These are phyloP conservation scores for Eurosta solidaginis DNA, from an alignment of 1,140 invertebrate species.

Conservation along the genomic window DNA sequence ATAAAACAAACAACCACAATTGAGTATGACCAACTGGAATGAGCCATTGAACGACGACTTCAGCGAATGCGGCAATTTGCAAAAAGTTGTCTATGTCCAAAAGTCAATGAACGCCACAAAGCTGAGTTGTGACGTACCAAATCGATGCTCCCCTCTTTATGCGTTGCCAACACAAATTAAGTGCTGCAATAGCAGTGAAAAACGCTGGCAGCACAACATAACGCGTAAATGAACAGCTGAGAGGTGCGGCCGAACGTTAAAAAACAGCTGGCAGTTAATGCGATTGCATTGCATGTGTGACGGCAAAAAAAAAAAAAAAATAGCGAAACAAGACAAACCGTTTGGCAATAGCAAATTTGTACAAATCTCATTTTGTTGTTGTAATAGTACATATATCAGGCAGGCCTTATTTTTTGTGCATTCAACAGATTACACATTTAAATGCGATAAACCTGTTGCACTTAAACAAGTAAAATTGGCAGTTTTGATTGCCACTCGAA, in stretches of 20 bases:
- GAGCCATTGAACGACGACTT: neutral
- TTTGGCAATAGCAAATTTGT: conserved; percentile 7
- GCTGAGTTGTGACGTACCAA: neutral
- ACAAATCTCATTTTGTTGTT: neutral
- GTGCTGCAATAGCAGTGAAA: neutral
- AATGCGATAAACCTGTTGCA: conserved; percentile 21
- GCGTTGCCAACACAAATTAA: neutral
- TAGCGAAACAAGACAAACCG: no score
- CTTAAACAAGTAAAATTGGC: conserved; percentile 16
- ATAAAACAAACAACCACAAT: neutral
- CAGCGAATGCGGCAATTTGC: conserved; percentile 1
- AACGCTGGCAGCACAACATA: neutral
- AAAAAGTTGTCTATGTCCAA: conserved; percentile 23
- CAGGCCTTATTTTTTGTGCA: neutral
- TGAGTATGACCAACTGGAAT: neutral
- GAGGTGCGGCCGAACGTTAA: conserved; percentile 1
- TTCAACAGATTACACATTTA: neutral
- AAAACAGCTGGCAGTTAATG: conserved; percentile 21
- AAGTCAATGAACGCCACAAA: conserved; percentile 30
- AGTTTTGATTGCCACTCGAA: conserved; percentile 16
- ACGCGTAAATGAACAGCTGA: neutral
- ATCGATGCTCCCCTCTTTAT: no score
- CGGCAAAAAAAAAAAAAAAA: no score
- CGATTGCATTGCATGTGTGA: neutral
- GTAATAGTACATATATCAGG: neutral